Base-by-base conservation (phyloP, 2,888 invertebrate genomes). In the Drosophila nr. fundita region DNA sequence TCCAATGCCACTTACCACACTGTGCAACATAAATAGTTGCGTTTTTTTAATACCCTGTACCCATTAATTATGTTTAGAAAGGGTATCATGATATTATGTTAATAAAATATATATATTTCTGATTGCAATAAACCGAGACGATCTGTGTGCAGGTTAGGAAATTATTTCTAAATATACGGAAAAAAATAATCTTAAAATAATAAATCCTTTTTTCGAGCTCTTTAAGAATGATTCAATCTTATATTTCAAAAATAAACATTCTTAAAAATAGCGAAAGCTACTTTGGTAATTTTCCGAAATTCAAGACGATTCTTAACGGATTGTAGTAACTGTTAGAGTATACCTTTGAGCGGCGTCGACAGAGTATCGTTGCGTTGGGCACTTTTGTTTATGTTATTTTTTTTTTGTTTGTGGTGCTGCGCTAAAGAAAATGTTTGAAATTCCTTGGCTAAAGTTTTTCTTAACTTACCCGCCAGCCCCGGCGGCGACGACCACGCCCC, bases 11-110 rank as follows among this genome's bases (percentile, higher is more conserved):
- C 62, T 58, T 38, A 58, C 66, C 45, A 70, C 79, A 65, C 74
- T 82, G 68, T 85, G 90, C 88, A 82, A 79, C 90, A 83, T 90
- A 83, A 84, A 89, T 84, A 84, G 84, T 89, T 84, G 87, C 87
- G 82, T 84, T 87, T 75, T 71, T 89, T 57, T 4, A 50, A 45
- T 50, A 29, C 50, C 42, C n/a, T 42, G 15, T 57, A 21, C 40
- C 21, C 21, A 40, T n/a, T 42, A 2, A 15, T 30, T 10, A 21
- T 40, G 2, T 21, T 13, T 10, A 2, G 5, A 10, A 5, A 49
- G 50, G 50, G 29, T 29, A 29, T n/a, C n/a, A 11, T 27, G 10
- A 49, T 5, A 18, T 18, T 27, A 5, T 2, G 2, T 4, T 45
- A 45, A 7, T 21, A 7, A 15, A 7, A 2, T 21, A 13, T 13